A percentile compares a stretch with the other conserved stretches of the same genome.
phyloP scores from a whole-genome alignment of 2,113 vertebrate species.

The Okapia johnstoni region DNA sequence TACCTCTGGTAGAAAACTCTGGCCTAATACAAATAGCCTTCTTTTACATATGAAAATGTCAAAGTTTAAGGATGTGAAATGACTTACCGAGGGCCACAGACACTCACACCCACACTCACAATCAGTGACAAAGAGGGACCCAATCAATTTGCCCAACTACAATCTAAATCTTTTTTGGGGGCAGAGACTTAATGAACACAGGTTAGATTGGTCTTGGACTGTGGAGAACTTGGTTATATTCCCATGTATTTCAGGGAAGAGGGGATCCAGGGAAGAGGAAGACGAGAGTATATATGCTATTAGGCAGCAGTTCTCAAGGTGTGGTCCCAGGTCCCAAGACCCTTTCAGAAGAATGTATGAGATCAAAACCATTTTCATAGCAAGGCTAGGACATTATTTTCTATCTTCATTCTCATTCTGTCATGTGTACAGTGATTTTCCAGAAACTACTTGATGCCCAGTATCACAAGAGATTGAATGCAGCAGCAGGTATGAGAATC shows the following conservation, averaged over 20 bases:
- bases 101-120: not conserved
- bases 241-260: not conserved
- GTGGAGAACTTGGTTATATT: not conserved
- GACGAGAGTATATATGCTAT: not conserved
- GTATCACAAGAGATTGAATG: not conserved
- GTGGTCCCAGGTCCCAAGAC: not conserved
- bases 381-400: not conserved
- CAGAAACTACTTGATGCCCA: not conserved
- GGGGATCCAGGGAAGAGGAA: not conserved
- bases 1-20: not conserved
- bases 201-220: not conserved
- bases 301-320: not conserved
- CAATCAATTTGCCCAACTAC: not conserved
- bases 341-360: not conserved
- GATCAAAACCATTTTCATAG: not conserved
- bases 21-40: not conserved
- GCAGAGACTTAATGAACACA: not conserved
- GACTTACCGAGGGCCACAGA: not conserved
- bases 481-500: not conserved
- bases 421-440: not conserved
- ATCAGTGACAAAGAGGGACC: not conserved
- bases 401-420: not conserved
- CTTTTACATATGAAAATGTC: not conserved
- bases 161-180: not conserved
- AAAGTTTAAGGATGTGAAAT: not conserved